phyloP scores from a whole-genome alignment of 2,888 invertebrate species.

The Nephrotoma flavescens region DNA sequence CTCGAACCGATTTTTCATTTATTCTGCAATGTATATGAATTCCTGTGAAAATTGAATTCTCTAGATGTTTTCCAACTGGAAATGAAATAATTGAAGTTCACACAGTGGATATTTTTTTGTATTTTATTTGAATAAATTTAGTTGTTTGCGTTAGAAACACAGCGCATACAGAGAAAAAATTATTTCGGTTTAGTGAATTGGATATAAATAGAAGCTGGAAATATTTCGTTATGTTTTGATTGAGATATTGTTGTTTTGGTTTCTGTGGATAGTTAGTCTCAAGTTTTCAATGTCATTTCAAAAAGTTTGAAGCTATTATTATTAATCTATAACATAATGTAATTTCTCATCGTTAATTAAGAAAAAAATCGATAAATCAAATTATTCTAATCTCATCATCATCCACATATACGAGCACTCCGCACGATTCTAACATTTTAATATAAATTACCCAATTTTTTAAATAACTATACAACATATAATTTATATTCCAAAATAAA shows the following conservation, averaged over 20 bases:
- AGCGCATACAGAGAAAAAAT: neutral
- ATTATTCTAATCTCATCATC: neutral
- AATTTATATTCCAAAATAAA: neutral
- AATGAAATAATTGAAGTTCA: neutral
- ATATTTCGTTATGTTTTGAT: neutral
- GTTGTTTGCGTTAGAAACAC: neutral
- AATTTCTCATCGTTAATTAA: neutral
- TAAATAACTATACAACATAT: neutral
- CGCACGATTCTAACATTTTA: neutral
- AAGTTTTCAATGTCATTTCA: neutral
- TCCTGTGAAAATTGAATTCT: neutral
- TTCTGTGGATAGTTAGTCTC: neutral
- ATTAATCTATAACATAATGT: no score
- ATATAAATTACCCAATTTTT: neutral
- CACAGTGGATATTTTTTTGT: neutral
- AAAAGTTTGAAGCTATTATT: neutral
- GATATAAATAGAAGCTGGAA: neutral
- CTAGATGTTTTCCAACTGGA: neutral
- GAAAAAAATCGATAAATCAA: neutral
- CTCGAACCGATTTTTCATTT: neutral
- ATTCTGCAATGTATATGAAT: neutral
- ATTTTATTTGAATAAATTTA: neutral
- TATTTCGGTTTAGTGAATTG: neutral
- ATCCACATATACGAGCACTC: neutral
- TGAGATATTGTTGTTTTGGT: neutral